These are phyloP conservation scores for Ormyrus nitidulus DNA, from an alignment of 2,888 invertebrate species.

Conservation along the genomic window DNA sequence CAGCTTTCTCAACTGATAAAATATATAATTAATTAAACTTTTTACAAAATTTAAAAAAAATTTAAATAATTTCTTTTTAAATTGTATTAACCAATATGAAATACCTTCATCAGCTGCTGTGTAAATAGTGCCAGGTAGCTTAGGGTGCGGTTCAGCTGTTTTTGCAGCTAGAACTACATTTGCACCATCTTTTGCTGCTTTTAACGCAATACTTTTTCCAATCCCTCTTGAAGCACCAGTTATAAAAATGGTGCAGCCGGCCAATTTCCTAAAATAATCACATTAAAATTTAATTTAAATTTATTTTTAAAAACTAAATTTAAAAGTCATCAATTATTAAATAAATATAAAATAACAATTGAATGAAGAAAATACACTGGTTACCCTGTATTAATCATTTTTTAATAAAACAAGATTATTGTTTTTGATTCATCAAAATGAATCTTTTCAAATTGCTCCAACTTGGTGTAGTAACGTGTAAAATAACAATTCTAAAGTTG, in stretches of 20 bases:
- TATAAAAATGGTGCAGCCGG: slow-evolving; percentile 94
- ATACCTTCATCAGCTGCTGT: slow-evolving; percentile 92
- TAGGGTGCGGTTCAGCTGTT: slow-evolving; percentile 92
- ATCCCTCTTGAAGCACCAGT: slow-evolving; percentile 98
- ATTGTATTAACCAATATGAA: slow-evolving; percentile 7
- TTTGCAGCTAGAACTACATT: slow-evolving; percentile 95
- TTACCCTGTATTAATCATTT: slow-evolving; percentile 60
- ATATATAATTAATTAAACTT: slow-evolving; percentile 36
- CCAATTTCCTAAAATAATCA: slow-evolving; percentile 79
- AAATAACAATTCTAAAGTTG: slow-evolving; percentile 30
- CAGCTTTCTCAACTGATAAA: slow-evolving; percentile 86
- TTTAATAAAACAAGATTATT: slow-evolving; percentile 17
- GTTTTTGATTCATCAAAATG: not conserved
- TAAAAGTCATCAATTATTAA: not conserved
- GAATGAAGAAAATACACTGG: not conserved
- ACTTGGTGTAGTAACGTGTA: not conserved
- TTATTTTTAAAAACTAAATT: not conserved
- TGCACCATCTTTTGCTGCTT: slow-evolving; percentile 94
- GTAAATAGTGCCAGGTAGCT: slow-evolving; percentile 94
- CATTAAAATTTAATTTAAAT: slow-evolving; percentile 4
- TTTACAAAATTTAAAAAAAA: too few species aligned
- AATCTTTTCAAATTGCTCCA: not conserved
- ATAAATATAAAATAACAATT: not conserved
- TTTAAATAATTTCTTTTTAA: not conserved
- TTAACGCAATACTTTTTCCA: slow-evolving; percentile 95